phyloP scores from a whole-genome alignment of 2,888 invertebrate genomes.

The Ennomos erosarius region DNA sequence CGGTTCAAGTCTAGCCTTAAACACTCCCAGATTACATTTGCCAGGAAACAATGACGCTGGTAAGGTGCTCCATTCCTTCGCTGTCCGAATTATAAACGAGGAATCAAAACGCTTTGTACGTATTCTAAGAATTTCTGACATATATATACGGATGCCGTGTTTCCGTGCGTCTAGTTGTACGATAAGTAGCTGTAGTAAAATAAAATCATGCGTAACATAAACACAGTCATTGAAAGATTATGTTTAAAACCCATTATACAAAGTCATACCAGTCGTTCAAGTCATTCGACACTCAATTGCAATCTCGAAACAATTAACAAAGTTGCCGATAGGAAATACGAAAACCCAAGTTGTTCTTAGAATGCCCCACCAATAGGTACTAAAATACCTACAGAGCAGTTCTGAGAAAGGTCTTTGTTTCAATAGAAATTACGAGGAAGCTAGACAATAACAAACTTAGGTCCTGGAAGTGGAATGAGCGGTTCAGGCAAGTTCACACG shows the following conservation, averaged over 20 bases:
- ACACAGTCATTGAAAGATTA: neutral
- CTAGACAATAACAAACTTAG: conserved; percentile 19
- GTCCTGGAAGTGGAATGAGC: conserved; percentile 4
- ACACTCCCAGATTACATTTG: no score
- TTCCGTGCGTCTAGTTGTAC: no score
- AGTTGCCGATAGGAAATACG: conserved; percentile 7
- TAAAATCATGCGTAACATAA: no score
- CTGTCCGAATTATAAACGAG: no score
- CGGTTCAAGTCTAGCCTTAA: no score
- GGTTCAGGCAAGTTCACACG: conserved; percentile 2
- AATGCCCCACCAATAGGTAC: conserved; percentile 7
- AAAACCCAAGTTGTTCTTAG: conserved; percentile 13
- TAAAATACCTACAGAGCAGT: neutral
- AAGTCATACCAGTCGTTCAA: conserved; percentile 11
- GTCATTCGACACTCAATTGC: conserved; percentile 13
- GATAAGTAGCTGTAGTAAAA: no score
- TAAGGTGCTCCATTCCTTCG: no score
- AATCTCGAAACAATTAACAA: conserved; percentile 7
- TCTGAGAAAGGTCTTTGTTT: conserved; percentile 26
- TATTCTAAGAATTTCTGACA: no score
- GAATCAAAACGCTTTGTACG: no score
- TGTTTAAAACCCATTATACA: neutral
- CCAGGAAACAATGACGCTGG: no score
- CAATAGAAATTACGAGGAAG: conserved; percentile 26
- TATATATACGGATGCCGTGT: no score